phyloP scores from a whole-genome alignment of 53 echinoderm and acorn worm genomes.

The Paelopatides confundens region DNA sequence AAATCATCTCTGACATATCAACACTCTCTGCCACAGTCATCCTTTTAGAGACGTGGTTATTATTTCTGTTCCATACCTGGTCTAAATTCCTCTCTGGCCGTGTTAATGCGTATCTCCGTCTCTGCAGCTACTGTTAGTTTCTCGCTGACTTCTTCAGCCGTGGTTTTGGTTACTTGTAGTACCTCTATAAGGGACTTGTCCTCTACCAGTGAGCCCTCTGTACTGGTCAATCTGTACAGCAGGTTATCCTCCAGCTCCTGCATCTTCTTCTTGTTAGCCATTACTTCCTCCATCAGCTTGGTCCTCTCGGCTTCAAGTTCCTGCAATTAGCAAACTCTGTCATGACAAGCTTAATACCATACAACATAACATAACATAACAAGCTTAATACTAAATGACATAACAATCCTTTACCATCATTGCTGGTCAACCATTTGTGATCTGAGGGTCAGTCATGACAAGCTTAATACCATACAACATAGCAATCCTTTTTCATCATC shows the following conservation, averaged over 20 bases:
- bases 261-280: constrained; percentile 98
- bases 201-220: constrained; percentile 98
- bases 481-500: too few species aligned
- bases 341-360: too few species aligned
- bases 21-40: too few species aligned
- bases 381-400: too few species aligned
- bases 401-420: too few species aligned
- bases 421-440: too few species aligned
- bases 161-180: constrained; percentile 92
- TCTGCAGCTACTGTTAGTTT: constrained; percentile 94
- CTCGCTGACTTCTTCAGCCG: constrained; percentile 99
- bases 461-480: too few species aligned
- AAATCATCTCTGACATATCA: too few species aligned
- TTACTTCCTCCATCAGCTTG: constrained; percentile 99
- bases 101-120: constrained; percentile 97
- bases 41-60: too few species aligned
- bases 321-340: constrained; percentile 55
- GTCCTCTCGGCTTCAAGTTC: constrained; percentile 95
- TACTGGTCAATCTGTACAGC: constrained; percentile 92
- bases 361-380: too few species aligned
- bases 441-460: too few species aligned
- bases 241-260: constrained; percentile 95
- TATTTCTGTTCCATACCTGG: constrained; percentile 68
- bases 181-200: constrained; percentile 99
- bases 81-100: constrained; percentile 96